These are phyloP conservation scores for Phallusia fumigata DNA, from an alignment of 23 tunicate species.

Conservation along the genomic window DNA sequence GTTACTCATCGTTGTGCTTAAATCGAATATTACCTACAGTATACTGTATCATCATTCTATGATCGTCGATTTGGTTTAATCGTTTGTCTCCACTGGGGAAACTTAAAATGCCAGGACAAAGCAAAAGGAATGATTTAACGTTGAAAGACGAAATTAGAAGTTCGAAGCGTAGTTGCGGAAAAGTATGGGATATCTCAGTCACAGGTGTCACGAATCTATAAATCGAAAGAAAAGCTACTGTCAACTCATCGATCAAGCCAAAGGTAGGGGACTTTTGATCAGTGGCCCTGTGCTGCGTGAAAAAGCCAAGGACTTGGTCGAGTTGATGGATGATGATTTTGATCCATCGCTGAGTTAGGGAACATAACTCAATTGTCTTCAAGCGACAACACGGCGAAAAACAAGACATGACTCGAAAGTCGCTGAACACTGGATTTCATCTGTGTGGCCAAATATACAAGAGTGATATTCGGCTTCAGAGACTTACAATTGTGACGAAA, in stretches of 20 bases:
- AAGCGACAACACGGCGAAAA: constrained; percentile 20
- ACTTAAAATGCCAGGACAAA: background rate
- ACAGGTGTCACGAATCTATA: constrained; percentile 23
- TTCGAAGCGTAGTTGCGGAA: constrained; percentile 24
- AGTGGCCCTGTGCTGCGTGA: constrained; percentile 35
- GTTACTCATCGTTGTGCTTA: too few relatives aligned
- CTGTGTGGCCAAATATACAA: too few relatives aligned
- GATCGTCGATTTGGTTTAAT: too few relatives aligned
- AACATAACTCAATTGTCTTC: constrained; percentile 23
- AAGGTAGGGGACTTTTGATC: constrained; percentile 26
- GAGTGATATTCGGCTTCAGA: too few relatives aligned
- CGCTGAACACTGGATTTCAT: background rate
- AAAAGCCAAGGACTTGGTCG: constrained; percentile 35
- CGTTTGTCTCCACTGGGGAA: too few relatives aligned
- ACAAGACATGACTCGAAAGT: constrained; percentile 15
- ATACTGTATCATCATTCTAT: too few relatives aligned
- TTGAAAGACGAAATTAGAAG: background rate
- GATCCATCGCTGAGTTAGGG: constrained; percentile 27
- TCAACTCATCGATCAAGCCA: constrained; percentile 21
- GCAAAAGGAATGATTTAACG: constrained; percentile 28
- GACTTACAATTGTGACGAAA: too few relatives aligned
- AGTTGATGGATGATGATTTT: constrained; percentile 20
- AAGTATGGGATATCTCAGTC: constrained; percentile 35
- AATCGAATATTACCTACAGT: too few relatives aligned
- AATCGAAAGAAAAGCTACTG: constrained; percentile 8